Evolutionary conservation across 2,113 vertebrate species (phyloP), one percentile per base, ranked within the genome.

Genomic region (Eulemur macaco): DNA sequence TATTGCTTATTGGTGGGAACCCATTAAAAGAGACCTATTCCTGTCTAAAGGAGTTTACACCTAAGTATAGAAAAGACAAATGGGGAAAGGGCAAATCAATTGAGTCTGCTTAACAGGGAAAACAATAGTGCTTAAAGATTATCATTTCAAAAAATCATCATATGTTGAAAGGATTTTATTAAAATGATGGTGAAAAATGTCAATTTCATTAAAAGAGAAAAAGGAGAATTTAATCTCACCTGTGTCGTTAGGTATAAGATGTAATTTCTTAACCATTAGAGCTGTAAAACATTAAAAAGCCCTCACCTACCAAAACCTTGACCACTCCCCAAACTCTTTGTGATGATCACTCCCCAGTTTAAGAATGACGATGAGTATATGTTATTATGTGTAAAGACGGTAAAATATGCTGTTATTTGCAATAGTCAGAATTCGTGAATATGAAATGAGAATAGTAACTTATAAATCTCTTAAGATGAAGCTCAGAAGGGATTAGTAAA

Each of bases 111-210:
- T 58, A 73, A n/a, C 18, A 37, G 82, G 25, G 78, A 58, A 80
- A 90, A 39, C 64, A 50, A 37, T 5, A 34, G 15, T 23, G 13
- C 20, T 89, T 83, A 64, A 63, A 15, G 52, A 50, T 21, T 92
- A 77, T 42, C 37, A 89, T 89, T 80, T 93, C 52, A n/a, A 69
- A 94, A 91, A 68, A 66, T 34, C 14, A 73, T 91, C n/a, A 63
- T 64, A 47, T 9, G 2, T 10, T 84, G 1, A 56, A 92, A 85
- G 47, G 14, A 71, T 90, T 78, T 94, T 87, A 20, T 93, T 74
- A 89, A 56, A 86, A 89, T 91, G 34, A 82, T 52, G 45, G 25
- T 45, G 31, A 89, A 88, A 92, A 71, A 66, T 78, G 89, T 76
- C 34, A 64, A 56, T 80, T 94, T 89, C 17, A 54, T 80, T 64